Evolutionary conservation across 2,797 vertebrate genomes (phyloP).

Genomic region (Bovichtus variegatus): DNA sequence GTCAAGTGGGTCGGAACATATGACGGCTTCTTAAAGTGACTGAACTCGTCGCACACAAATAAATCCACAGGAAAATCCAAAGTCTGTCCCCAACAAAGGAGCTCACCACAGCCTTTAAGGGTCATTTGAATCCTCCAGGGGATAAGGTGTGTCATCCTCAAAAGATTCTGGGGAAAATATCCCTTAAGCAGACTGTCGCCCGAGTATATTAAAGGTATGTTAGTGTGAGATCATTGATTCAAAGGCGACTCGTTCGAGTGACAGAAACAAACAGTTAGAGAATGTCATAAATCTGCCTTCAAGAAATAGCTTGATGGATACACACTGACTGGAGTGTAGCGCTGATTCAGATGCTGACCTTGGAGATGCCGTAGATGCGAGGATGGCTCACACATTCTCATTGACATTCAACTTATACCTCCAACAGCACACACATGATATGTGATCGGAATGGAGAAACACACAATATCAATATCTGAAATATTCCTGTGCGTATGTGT

Average conservation of each 20-base stretch:
- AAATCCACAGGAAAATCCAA: background rate
- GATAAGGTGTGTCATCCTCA: background rate
- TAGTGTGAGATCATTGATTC: conserved; percentile 40
- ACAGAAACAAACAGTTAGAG: conserved; percentile 61
- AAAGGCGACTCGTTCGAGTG: conserved; percentile 57
- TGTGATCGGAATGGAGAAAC: conserved; percentile 78
- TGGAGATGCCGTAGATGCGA: conserved; percentile 77
- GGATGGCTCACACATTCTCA: conserved; percentile 67
- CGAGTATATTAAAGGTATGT: conserved; percentile 35
- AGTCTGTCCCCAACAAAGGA: background rate
- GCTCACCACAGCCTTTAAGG: background rate
- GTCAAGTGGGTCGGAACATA: background rate
- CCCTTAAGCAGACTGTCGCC: conserved; percentile 15
- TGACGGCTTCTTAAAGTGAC: no score
- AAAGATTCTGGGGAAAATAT: conserved; percentile 9
- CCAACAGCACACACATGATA: conserved; percentile 71
- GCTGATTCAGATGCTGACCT: conserved; percentile 78
- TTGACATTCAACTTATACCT: conserved; percentile 74
- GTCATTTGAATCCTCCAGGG: conserved; percentile 2
- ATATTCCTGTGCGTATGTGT: conserved; percentile 46
- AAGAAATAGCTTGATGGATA: conserved; percentile 54
- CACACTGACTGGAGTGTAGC: conserved; percentile 44
- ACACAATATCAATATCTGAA: conserved; percentile 76
- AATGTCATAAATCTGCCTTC: conserved; percentile 51
- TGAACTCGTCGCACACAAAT: no score